These are phyloP conservation scores for Harlomillsia oculata DNA, from an alignment of 1,140 invertebrate species.

Conservation along the genomic window DNA sequence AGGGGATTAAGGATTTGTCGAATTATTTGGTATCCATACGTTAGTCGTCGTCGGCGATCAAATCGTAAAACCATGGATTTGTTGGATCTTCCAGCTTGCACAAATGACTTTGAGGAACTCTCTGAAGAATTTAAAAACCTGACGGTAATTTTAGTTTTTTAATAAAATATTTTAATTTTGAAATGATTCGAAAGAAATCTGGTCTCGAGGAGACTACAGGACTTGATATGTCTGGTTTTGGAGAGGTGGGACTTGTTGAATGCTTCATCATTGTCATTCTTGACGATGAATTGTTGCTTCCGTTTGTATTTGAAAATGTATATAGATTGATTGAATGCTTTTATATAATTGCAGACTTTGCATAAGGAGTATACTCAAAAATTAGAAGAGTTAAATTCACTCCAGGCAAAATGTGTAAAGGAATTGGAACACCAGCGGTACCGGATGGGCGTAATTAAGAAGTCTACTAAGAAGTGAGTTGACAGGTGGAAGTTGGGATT, in stretches of 20 bases:
- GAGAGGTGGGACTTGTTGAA: too few relatives aligned
- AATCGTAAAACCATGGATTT: constrained; percentile 7
- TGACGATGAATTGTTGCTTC: background rate
- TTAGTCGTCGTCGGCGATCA: too few relatives aligned
- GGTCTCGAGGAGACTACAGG: too few relatives aligned
- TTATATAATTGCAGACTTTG: constrained; percentile 48
- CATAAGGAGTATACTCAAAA: constrained; percentile 75
- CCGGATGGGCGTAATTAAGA: constrained; percentile 67
- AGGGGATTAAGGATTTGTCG: too few relatives aligned
- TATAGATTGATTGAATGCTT: background rate
- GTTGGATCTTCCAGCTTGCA: constrained; percentile 47
- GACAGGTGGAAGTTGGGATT: background rate
- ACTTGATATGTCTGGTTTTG: too few relatives aligned
- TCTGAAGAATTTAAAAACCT: constrained; percentile 62
- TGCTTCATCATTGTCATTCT: too few relatives aligned
- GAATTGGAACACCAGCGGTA: constrained; percentile 82
- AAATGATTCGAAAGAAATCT: too few relatives aligned
- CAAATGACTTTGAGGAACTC: constrained; percentile 70
- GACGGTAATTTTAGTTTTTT: constrained; percentile 56
- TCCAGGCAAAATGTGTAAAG: constrained; percentile 79
- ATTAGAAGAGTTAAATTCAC: constrained; percentile 67
- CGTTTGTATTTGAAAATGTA: background rate
- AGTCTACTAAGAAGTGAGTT: constrained; percentile 63
- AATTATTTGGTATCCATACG: too few relatives aligned
- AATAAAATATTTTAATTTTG: too few relatives aligned